These are phyloP conservation scores for Camponotus fellah DNA, from an alignment of 2,888 invertebrate species.

Conservation along the genomic window DNA sequence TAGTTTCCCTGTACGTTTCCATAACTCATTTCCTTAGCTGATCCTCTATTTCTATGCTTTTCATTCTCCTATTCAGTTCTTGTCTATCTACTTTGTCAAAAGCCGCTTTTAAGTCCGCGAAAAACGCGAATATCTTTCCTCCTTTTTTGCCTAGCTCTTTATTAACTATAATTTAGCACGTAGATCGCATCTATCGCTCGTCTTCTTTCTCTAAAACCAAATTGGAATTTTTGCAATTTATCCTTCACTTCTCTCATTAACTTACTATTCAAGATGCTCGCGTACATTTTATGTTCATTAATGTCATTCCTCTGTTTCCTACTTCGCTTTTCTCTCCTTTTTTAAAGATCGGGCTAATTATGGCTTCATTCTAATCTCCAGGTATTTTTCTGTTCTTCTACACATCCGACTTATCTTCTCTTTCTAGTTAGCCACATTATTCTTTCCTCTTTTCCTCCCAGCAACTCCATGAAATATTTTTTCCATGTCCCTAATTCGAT, in stretches of 20 bases:
- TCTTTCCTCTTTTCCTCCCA: background rate
- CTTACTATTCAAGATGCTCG: background rate
- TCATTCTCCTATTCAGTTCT: background rate
- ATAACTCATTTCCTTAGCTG: background rate
- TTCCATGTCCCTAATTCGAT: background rate
- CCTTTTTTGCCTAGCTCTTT: constrained; percentile 18
- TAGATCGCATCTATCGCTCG: constrained; percentile 24
- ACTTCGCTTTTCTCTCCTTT: background rate
- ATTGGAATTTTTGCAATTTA: constrained; percentile 16
- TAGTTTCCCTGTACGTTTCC: background rate
- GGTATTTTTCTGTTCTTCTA: constrained; percentile 9
- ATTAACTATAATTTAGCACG: background rate
- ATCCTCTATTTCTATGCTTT: background rate
- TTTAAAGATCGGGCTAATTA: constrained; percentile 13
- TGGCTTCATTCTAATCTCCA: constrained; percentile 20
- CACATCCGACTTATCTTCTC: background rate
- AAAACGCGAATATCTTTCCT: constrained; percentile 27
- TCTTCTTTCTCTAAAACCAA: constrained; percentile 28
- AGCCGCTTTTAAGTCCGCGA: constrained; percentile 22
- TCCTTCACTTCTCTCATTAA: no score
- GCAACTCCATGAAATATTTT: background rate
- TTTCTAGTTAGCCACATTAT: background rate
- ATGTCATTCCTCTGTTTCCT: background rate
- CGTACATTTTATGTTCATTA: background rate
- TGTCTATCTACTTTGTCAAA: constrained; percentile 26